phyloP scores from a whole-genome alignment of 1,140 invertebrate species.

The Coenobita brevimanus region DNA sequence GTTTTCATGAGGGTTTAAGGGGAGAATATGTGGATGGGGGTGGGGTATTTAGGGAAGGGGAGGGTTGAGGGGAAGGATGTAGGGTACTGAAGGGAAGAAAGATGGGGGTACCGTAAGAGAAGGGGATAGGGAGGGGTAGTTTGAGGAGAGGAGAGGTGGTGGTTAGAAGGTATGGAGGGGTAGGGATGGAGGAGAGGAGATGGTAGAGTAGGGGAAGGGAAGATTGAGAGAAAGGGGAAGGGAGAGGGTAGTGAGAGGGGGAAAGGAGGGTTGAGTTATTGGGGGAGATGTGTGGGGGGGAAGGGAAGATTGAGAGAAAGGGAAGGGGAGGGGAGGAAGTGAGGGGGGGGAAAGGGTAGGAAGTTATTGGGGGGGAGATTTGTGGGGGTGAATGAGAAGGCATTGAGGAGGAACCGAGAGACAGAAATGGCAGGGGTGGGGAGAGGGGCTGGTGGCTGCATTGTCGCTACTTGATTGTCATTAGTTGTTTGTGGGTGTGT shows the following conservation, averaged over 20 bases:
- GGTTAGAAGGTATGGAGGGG: background rate
- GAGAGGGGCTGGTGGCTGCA: background rate
- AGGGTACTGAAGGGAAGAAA: background rate
- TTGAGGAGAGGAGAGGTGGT: background rate
- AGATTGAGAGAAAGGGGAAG: no score
- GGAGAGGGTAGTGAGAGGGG: background rate
- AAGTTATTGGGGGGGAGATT: constrained; percentile 1
- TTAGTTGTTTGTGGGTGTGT: no score
- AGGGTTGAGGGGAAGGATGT: background rate
- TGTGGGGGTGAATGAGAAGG: background rate
- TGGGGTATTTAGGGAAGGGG: background rate
- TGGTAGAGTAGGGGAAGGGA: no score
- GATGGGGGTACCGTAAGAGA: background rate
- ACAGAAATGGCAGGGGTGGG: background rate
- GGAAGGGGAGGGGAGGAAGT: background rate
- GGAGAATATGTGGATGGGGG: background rate
- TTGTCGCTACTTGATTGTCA: no score
- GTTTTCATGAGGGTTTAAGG: no score
- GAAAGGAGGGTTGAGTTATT: background rate
- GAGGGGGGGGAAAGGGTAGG: background rate
- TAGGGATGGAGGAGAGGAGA: background rate
- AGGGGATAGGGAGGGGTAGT: background rate
- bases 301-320: background rate
- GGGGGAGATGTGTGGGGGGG: background rate
- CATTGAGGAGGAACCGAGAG: background rate